phyloP scores from a whole-genome alignment of 2,888 invertebrate genomes.

The Lasioglossum morio region DNA sequence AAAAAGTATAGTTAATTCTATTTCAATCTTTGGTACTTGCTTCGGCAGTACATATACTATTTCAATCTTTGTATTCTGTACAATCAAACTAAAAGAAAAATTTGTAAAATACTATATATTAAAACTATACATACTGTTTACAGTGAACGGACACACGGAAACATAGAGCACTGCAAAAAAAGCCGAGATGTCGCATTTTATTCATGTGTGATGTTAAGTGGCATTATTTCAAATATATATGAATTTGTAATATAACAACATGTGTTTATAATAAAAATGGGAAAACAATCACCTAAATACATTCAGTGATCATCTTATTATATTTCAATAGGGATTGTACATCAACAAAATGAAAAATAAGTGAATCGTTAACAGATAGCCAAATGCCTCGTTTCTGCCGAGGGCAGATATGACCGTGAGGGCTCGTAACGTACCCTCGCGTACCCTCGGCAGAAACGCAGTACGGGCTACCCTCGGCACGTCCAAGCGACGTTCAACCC shows the following conservation, averaged over 20 bases:
- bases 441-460: no score
- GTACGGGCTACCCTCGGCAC: no score
- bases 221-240: conserved; percentile 1
- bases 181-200: background rate
- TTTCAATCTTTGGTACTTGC: conserved; percentile 8
- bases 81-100: background rate
- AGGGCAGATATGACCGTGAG: no score
- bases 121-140: background rate
- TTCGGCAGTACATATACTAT: no score
- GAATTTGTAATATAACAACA: conserved; percentile 36
- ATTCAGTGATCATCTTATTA: background rate
- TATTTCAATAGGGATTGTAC: background rate
- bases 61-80: background rate
- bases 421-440: no score
- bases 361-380: no score
- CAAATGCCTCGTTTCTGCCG: no score
- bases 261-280: conserved; percentile 44
- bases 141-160: background rate
- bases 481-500: no score
- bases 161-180: conserved; percentile 14
- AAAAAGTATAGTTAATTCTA: conserved; percentile 2
- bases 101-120: background rate
- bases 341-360: background rate
- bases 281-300: background rate
- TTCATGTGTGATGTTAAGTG: background rate